Evolutionary conservation across 30 jellyfish, hydroid and myxozoan genomes (phyloP), one percentile per base, ranked within the genome.

Genomic region (Euphysa ruthae): DNA sequence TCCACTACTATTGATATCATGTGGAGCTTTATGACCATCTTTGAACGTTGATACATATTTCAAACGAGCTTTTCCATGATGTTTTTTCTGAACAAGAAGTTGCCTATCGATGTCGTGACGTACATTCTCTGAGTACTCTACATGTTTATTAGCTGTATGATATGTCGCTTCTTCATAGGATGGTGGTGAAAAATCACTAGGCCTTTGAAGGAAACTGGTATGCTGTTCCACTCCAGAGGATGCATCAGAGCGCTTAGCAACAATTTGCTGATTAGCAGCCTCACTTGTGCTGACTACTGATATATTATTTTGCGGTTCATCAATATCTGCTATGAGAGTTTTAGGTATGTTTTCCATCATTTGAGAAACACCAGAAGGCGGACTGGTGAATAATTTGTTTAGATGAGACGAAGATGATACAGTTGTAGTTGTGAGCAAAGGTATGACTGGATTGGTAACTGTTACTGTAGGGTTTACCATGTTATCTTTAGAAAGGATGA

Each of bases 21-120:
- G 60, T n/a, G 2, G 18, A 8, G 18, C 60, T n/a, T 38, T 12
- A 38, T 38, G 52, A n/a, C 60, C 28, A 46, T 46, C 60, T 46
- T 46, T 25, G 2, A 31, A 33, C 2, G 44, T n/a, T 1, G 25
- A 30, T 3, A 68, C 80, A 23, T 68, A 68, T 52, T 68, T 68
- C 3, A 68, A 73, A n/a, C 80, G 43, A 21, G 80, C 80, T 26
- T 68, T 68, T 12, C 80, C 80, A 33, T 68, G 80, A 20, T 42
- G 77, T 10, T 43, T 58, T 42, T 68, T 68, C 10, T 68, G 80
- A 18, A 68, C 80, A 27, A 43, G 80, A 29, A 68, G 44, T 13
- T 68, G 80, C 8, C 30, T 22, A 1, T 27, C 43, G 28, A 46
- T 46, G 4, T 25, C 23, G 23, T 46, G 60, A 46, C 60, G 23